Evolutionary conservation across 2,797 vertebrate genomes (phyloP), one percentile per base, ranked within the genome.

Genomic region (Gallinago stenura): DNA sequence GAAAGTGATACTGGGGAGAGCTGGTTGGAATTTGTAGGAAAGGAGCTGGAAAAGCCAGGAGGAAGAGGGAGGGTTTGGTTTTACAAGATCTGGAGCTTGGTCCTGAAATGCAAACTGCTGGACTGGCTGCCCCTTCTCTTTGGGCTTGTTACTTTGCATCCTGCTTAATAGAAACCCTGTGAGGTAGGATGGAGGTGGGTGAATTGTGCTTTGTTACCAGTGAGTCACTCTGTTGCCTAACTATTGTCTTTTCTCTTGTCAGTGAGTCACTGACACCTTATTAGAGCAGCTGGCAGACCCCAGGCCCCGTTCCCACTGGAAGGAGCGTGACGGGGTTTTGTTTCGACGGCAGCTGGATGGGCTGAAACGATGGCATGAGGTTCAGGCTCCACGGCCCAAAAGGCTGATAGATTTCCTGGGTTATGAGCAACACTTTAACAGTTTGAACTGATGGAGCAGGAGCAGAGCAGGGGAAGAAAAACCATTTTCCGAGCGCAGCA

Each of bases 161-260:
- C 65, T 72, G 1, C 73, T 77, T 51, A 9, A 39, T 6, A 25
- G 5, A 77, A 77, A 41, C 54, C 31, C 46, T 51, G 26, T 5
- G 82, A 64, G 73, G 79, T 35, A 46, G 69, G 57, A 37, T 41
- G 65, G 41, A 94, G 82, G 82, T 62, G 17, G 72, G 50, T 15
- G 64, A 46, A 41, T 66, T 14, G 25, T 70, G 61, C 70, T 30
- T 69, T 77, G 73, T 56, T 86, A 37, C 31, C 46, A 21, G 33
- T 84, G 91, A 93, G 60, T 86, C 85, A 87, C 78, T 70, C 84
- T 83, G 65, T 71, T 89, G 68, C 43, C 53, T 61, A 15, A 33
- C 41, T 54, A 13, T 43, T 80, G 39, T 77, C 73, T 89, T 37
- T 53, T 46, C 76, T 83, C 48, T 13, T 45, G 37, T 78, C 58